Base-by-base conservation (phyloP, 2,888 invertebrate genomes). In the Lasioglossum oenotherae region DNA sequence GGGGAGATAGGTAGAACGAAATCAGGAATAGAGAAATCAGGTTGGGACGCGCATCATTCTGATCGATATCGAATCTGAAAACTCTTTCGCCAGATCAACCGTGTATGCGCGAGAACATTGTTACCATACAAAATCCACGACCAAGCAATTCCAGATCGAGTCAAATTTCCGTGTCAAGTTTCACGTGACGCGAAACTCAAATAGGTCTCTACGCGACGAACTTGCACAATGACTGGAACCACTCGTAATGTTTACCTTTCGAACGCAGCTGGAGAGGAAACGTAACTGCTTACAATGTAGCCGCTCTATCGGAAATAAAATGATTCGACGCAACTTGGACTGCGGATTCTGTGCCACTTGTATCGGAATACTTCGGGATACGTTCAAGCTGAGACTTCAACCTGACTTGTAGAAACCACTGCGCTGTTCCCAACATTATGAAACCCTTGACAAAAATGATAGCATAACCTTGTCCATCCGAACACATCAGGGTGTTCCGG, bases 161-260 rank as follows among this genome's bases (percentile, higher is more conserved):
- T 49, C 57, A n/a, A 35, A 60, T n/a, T 57, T 67, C 67, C 64
- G 31, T 31, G 64, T 64, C 64, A 64, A 64, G 35, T 69, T 69
- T 69, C 69, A 69, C 38, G 69, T 69, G 69, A 38, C 69, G 38
- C 12, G 38, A 35, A 69, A 69, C 19, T 41, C 38, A 69, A 69
- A 14, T 41, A 41, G 38, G 41, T 41, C 41, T 12, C 38, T 35
- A 38, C 69, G 38, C 69, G 69, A 41, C 69, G 23, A 41, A 69
- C 69, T 38, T 38, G 69, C 35, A 69, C 69, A 69, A 69, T 38
- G 41, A 41, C 38, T 69, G 38, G 14, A 41, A 69, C 69, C 38
- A n/a, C 23, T 41, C 23, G 41, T 35, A 69, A 69, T 38, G 69
- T 69, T 69, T 69, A 69, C 38, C 38, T 12, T 41, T 23, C 23